These are phyloP conservation scores for Zingel zingel DNA, from an alignment of 2,113 vertebrate species.

Conservation along the genomic window DNA sequence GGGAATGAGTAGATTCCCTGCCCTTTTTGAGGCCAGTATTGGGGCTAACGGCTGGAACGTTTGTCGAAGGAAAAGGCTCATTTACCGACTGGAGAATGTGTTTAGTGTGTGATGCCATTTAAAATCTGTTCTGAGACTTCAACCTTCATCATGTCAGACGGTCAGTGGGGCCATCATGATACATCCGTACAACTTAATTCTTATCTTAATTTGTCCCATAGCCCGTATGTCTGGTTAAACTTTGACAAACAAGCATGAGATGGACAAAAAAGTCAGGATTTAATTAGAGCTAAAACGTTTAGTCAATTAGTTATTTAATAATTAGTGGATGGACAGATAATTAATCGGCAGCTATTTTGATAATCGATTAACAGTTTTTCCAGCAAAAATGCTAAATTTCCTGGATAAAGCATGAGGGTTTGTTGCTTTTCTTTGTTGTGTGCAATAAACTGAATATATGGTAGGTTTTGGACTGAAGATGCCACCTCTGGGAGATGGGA, in stretches of 20 bases:
- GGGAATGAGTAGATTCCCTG: conserved; percentile 51
- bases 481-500: background rate
- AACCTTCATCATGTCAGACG: background rate
- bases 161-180: background rate
- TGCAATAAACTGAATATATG: background rate
- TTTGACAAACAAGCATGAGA: background rate
- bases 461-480: background rate
- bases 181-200: background rate
- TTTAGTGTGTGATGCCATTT: conserved; percentile 32
- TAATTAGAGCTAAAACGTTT: background rate
- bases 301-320: too few species aligned
- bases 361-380: background rate
- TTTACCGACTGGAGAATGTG: conserved; percentile 41
- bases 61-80: conserved; percentile 46
- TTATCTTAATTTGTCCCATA: background rate
- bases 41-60: conserved; percentile 57
- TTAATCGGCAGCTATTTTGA: too few species aligned
- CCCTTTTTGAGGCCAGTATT: conserved; percentile 68
- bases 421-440: background rate
- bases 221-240: background rate
- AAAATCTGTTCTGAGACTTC: background rate
- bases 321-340: background rate
- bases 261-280: background rate
- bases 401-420: background rate
- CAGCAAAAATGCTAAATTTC: background rate